phyloP scores from a whole-genome alignment of 2,113 vertebrate species.

The Nesoenas mayeri region DNA sequence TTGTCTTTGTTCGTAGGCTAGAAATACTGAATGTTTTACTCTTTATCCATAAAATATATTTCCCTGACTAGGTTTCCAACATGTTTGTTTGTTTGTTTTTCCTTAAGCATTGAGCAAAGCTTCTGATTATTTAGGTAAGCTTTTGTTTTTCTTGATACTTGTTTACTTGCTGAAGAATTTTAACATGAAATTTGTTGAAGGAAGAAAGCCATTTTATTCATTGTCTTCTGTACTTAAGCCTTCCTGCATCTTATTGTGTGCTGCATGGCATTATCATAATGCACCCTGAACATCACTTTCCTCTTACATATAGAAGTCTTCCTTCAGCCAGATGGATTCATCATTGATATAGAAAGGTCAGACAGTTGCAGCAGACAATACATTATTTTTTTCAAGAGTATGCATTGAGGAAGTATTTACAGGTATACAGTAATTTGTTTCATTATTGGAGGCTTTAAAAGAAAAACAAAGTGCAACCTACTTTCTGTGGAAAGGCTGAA shows the following conservation, averaged over 20 bases:
- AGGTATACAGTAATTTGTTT: background rate
- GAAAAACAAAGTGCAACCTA: background rate
- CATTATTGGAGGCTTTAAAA: background rate
- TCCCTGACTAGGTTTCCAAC: background rate
- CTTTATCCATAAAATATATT: background rate
- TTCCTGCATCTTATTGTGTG: background rate
- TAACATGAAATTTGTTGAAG: background rate
- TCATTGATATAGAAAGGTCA: background rate
- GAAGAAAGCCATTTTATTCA: background rate
- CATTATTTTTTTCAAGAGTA: background rate
- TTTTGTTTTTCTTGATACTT: background rate
- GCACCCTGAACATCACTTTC: background rate
- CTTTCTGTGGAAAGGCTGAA: background rate
- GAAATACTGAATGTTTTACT: background rate
- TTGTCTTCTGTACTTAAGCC: background rate
- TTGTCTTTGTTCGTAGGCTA: accelerated
- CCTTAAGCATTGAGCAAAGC: background rate
- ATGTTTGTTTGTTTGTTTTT: background rate
- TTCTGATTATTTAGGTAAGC: background rate
- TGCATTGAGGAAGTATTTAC: background rate
- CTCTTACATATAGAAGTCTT: background rate
- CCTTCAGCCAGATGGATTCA: background rate
- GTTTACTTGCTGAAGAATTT: background rate
- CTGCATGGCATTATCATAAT: background rate
- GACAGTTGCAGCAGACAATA: background rate